Evolutionary conservation across 2,113 vertebrate genomes (phyloP).

Genomic region (Channa argus): DNA sequence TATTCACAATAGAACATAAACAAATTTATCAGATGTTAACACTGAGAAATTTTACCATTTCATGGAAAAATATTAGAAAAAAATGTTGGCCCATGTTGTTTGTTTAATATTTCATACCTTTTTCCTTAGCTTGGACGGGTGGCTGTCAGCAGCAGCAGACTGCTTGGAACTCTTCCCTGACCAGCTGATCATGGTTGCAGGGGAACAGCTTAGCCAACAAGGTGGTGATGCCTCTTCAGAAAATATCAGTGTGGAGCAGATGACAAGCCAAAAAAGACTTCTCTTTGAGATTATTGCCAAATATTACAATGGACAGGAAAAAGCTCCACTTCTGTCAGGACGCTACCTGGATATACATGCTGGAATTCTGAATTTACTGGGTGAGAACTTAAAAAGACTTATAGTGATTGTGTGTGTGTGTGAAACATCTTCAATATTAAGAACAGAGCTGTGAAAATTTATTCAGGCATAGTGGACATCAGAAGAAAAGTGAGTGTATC

Average conservation of each 20-base stretch:
- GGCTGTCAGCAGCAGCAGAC: conserved; percentile 86
- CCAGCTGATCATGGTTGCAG: conserved; percentile 84
- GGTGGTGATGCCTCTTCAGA: conserved; percentile 26
- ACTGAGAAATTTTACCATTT: no score
- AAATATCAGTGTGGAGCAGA: conserved; percentile 47
- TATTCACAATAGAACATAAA: no score
- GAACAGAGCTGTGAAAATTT: no score
- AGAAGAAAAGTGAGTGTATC: no score
- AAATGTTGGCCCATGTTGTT: background rate
- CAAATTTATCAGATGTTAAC: no score
- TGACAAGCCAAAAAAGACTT: conserved; percentile 82
- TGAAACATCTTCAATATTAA: background rate
- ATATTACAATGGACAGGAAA: conserved; percentile 87
- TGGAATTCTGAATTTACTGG: conserved; percentile 86
- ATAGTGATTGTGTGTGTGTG: background rate
- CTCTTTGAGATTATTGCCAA: conserved; percentile 88
- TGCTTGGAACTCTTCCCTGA: conserved; percentile 91
- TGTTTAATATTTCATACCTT: background rate
- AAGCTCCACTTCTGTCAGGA: conserved; percentile 81
- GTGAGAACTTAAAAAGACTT: conserved; percentile 68
- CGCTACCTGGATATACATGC: conserved; percentile 84
- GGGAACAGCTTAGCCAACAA: conserved; percentile 83
- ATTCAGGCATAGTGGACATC: no score
- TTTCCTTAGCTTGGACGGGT: conserved; percentile 82
- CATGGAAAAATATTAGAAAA: background rate